Evolutionary conservation across 1,140 invertebrate species (phyloP), one percentile per base, ranked within the genome.

Genomic region (Trichonephila clavata): DNA sequence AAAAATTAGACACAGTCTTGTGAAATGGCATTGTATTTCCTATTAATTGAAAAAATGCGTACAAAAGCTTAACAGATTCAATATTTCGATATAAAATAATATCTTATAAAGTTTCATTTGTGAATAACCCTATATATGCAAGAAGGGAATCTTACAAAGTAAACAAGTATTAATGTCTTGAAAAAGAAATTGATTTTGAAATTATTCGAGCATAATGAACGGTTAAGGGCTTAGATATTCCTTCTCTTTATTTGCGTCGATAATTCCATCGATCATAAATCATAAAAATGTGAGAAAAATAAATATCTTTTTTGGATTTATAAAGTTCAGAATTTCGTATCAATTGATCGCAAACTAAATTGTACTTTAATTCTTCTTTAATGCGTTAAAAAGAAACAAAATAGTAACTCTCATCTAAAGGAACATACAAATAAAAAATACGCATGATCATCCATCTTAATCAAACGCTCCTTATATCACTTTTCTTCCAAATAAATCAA

Each of bases 331-430:
- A 68, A 68, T 27, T 27, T 39, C 16, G 27, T 18, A 18, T 6
- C 32, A 77, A 77, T 77, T 20, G 24, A 77, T 77, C 71, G 71
- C 27, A 39, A 39, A 24, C 27, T 32, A 77, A 77, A 77, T 77
- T 77, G 71, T 39, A 39, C 27, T 77, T 77, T 39, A 77, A 77
- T 77, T 77, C 32, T 77, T 39, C 27, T 77, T 77, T 39, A 77
- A 77, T 32, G 27, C 27, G 14, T 77, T 77, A 77, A 32, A 77
- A 77, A 77, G 71, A 77, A 77, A 77, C 71, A 77, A 77, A 77
- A 77, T 77, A 77, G 24, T 77, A 32, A 77, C 32, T 77, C 27
- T 3, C 71, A 32, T 77, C 71, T 18, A 7, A 39, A 32, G 16
- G 39, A 77, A 27, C 27, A 18, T 18, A 27, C 18, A 71, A 77